Evolutionary conservation across 2,113 vertebrate species (phyloP), one percentile per base, ranked within the genome.

Genomic region (Gallinago jamesoni): DNA sequence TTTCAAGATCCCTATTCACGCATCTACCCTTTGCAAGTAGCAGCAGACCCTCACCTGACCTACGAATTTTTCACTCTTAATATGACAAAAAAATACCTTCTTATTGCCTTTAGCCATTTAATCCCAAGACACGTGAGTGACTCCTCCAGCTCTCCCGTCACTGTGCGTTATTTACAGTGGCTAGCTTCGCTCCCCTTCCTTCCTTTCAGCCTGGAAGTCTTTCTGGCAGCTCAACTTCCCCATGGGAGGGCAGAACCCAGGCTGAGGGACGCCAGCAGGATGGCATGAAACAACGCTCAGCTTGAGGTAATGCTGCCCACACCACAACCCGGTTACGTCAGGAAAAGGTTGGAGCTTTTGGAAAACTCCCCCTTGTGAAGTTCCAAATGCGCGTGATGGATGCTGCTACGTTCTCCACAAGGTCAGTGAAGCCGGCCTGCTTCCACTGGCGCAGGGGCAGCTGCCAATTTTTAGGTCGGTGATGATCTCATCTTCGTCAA

Each of bases 401-500:
- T 87, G 81, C 57, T 85, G 62, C 39, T 73, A 76, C 89, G 94
- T 89, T 84, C 93, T 91, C 88, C 72, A 53, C 93, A 97, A 96
- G 95, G 96, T 96, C 95, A 87, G 0, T 76, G 66, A 73, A 96
- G 79, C 14, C 35, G 82, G 69, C 66, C 81, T 97, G 95, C 93
- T 95, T 89, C 91, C 87, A 84, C 66, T 75, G 60, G 53, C 48
- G 62, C 91, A 85, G 84, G 59, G 57, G 89, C 62, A 93, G 95
- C 94, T 97, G 96, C 95, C 96, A 97, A 96, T 89, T 97, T 95
- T 96, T 97, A 96, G 95, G 89, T 96, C 91, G 96, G 94, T 47
- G 87, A 96, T 97, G 95, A 97, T 87, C 95, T 97, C 96, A 97
- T 97, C 88, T 91, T 94, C 62, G 22, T 91, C 81, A 69, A 91